Percentiles rank a stretch among this genome's conserved stretches.
phyloP scores from a whole-genome alignment of 2,113 vertebrate genomes.

The Saccopteryx bilineata region DNA sequence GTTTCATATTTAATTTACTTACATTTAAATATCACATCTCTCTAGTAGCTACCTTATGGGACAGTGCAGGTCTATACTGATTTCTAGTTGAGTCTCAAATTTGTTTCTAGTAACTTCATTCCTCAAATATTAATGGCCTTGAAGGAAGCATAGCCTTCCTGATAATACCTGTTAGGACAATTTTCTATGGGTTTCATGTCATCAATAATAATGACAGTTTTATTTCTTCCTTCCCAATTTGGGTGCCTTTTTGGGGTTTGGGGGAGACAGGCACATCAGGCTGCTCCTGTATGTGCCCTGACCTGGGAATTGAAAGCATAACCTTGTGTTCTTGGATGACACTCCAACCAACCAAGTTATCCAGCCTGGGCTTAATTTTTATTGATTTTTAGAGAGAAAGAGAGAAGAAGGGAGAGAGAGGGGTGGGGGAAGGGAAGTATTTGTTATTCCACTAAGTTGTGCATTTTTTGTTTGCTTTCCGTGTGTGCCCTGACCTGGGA shows the following conservation, averaged over 20 bases:
- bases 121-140: constrained; percentile 4
- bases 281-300: too few relatives aligned
- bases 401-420: too few relatives aligned
- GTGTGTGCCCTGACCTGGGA: too few relatives aligned
- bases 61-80: not conserved
- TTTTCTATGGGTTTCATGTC: not conserved
- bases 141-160: not conserved
- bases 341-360: too few relatives aligned
- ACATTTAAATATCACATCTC: not conserved
- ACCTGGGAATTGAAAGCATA: too few relatives aligned
- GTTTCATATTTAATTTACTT: constrained; percentile 7
- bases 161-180: not conserved
- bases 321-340: too few relatives aligned
- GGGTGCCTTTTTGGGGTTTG: not conserved
- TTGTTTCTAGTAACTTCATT: constrained; percentile 6
- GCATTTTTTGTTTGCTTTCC: too few relatives aligned
- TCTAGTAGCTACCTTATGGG: not conserved
- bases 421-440: too few relatives aligned
- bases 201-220: not conserved
- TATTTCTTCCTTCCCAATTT: not conserved
- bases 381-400: too few relatives aligned
- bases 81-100: not conserved
- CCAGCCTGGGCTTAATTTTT: too few relatives aligned
- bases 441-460: too few relatives aligned
- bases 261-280: too few relatives aligned